Evolutionary conservation across 2,797 vertebrate genomes (phyloP).

Genomic region (Erethizon dorsatum): DNA sequence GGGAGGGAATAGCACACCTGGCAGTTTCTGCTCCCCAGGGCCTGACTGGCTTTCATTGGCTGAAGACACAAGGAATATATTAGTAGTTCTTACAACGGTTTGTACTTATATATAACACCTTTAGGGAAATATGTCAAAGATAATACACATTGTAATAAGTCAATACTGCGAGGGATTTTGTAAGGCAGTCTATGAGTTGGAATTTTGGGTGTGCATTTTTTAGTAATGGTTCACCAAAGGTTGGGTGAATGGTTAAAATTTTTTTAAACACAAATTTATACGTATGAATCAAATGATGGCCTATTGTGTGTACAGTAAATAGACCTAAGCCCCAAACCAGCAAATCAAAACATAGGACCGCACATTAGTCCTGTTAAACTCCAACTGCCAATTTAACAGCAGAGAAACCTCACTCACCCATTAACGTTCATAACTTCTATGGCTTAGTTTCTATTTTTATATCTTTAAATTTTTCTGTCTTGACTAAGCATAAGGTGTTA

Average conservation of each 20-base stretch:
- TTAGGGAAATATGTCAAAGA: neutral
- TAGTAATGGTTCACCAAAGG: no score
- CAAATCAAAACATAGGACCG: no score
- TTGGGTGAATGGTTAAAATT: neutral
- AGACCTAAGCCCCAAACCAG: neutral
- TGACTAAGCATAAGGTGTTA: neutral
- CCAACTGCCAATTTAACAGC: neutral
- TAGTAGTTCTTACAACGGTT: neutral
- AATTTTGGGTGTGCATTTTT: no score
- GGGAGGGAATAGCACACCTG: neutral
- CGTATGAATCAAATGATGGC: neutral
- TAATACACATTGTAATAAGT: neutral
- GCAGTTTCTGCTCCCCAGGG: neutral
- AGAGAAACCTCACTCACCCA: neutral
- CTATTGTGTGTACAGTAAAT: no score
- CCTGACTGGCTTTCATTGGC: neutral
- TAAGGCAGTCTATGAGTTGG: neutral
- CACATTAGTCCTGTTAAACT: neutral
- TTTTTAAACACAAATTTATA: neutral
- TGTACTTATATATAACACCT: neutral
- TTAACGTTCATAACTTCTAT: neutral
- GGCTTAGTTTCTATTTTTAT: neutral
- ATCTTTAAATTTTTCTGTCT: neutral
- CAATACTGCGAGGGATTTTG: neutral
- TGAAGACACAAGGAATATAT: neutral